Evolutionary conservation across 1,140 invertebrate genomes (phyloP).

Genomic region (Himalopsyche phryganea): DNA sequence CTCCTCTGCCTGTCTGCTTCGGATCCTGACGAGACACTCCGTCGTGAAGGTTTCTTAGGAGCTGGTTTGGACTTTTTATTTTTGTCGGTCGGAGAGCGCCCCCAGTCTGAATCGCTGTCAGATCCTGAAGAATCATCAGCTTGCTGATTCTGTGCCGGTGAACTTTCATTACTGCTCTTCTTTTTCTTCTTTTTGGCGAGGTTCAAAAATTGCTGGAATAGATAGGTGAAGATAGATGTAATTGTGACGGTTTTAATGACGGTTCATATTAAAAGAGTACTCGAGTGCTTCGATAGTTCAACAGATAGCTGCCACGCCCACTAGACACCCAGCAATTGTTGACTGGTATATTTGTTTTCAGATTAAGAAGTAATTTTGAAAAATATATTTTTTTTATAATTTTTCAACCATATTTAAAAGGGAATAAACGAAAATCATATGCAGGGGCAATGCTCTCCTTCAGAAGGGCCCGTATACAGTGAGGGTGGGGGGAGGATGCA

Average conservation of each 20-base stretch:
- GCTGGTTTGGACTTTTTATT: constrained; percentile 39
- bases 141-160: constrained; percentile 33
- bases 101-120: not conserved
- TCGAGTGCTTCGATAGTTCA: no score
- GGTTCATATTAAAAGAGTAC: not conserved
- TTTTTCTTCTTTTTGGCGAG: constrained; percentile 83
- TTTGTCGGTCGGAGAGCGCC: no score
- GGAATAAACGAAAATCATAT: no score
- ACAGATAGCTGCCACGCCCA: no score
- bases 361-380: no score
- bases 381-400: no score
- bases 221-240: not conserved
- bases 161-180: constrained; percentile 39
- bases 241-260: not conserved
- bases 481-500: no score
- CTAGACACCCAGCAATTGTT: no score
- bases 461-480: no score
- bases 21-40: constrained; percentile 51
- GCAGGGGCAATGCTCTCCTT: no score
- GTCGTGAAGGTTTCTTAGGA: constrained; percentile 40
- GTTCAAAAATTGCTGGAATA: constrained; percentile 77
- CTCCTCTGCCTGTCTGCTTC: constrained; percentile 37
- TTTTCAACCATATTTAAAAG: no score
- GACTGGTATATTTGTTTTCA: no score
- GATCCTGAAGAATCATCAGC: constrained; percentile 27